A percentile compares a stretch with the other conserved stretches of the same genome.
phyloP scores from a whole-genome alignment of 2,113 vertebrate species.

The Puntigrus tetrazona region DNA sequence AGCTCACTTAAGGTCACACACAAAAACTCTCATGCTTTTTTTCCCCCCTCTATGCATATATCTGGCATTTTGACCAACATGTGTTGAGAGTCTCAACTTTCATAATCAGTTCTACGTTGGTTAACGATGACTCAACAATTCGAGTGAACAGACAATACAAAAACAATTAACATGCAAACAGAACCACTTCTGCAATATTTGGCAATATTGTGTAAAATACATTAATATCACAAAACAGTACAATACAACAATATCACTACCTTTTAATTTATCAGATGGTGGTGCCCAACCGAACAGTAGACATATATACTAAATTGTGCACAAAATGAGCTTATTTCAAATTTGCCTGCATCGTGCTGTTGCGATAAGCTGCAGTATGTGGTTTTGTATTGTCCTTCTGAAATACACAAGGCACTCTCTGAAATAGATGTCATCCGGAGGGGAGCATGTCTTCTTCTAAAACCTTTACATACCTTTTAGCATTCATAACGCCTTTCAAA shows the following conservation, averaged over 20 bases:
- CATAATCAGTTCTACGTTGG: not conserved
- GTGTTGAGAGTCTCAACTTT: not conserved
- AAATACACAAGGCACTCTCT: no score
- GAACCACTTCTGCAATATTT: not conserved
- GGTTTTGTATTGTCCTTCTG: no score
- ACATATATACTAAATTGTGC: not conserved
- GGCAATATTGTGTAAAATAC: not conserved
- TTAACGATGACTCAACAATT: constrained; percentile 1
- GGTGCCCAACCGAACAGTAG: not conserved
- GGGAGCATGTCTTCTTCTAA: no score
- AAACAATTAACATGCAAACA: not conserved
- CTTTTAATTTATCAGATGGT: not conserved
- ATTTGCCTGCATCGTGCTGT: no score
- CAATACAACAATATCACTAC: not conserved
- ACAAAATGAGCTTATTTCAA: no score
- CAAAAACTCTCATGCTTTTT: constrained; percentile 13
- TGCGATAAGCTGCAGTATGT: no score
- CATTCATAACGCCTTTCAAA: no score
- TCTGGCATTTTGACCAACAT: constrained; percentile 15
- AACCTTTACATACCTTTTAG: no score
- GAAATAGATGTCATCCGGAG: no score
- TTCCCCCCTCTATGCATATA: constrained; percentile 18
- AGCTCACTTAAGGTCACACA: constrained; percentile 49
- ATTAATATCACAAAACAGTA: not conserved
- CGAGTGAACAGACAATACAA: not conserved